phyloP scores from a whole-genome alignment of 2,797 vertebrate genomes.

The Arctocebus calabarensis region DNA sequence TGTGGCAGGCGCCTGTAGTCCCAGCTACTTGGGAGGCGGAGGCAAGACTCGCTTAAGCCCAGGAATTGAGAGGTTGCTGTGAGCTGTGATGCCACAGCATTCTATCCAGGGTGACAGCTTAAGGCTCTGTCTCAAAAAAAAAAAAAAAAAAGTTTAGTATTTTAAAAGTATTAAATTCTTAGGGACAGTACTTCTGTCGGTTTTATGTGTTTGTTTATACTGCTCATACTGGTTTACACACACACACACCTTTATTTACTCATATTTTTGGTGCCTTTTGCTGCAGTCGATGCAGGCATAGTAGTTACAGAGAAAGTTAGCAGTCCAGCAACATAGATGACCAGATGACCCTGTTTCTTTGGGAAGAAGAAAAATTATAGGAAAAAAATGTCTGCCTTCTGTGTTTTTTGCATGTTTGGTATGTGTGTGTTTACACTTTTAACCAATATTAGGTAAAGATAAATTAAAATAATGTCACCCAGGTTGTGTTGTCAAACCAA shows the following conservation, averaged over 20 bases:
- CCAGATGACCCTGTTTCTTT: conserved; percentile 1
- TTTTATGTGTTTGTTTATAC: neutral
- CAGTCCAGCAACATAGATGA: neutral
- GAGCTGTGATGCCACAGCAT: too few species aligned
- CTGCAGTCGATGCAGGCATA: neutral
- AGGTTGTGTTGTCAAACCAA: conserved; percentile 34
- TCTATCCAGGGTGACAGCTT: too few species aligned
- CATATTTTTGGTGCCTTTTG: neutral
- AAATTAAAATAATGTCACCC: neutral
- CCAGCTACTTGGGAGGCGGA: too few species aligned
- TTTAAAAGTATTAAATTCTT: neutral
- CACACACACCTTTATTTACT: neutral
- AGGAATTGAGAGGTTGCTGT: too few species aligned
- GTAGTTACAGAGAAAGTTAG: neutral
- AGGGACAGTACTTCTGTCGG: neutral
- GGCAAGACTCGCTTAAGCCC: too few species aligned
- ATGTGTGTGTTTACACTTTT: neutral
- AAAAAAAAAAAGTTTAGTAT: too few species aligned
- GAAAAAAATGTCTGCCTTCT: conserved; percentile 12
- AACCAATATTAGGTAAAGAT: neutral
- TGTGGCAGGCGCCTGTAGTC: too few species aligned
- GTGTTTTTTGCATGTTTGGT: neutral
- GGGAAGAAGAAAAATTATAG: neutral
- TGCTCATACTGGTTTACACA: neutral
- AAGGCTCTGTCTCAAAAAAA: too few species aligned